Base-by-base conservation (phyloP, 2,888 invertebrate genomes). In the Microplitis deprimator region DNA sequence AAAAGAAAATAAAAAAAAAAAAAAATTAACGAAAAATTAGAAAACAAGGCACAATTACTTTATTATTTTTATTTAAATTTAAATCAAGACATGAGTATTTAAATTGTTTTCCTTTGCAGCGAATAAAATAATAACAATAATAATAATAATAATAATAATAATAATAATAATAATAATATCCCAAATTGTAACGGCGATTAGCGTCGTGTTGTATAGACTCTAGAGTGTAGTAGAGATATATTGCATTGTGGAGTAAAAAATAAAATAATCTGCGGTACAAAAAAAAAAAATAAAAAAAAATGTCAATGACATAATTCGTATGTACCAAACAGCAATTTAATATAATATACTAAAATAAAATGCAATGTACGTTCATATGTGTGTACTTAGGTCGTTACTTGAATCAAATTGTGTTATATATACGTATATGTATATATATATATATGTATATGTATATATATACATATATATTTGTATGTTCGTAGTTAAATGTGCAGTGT, bases 161-260 rank as follows among this genome's bases (percentile, higher is more conserved):
- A 40, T 69, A 73, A 68, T 67, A 68, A 70, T 67, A 71, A 71
- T 71, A 67, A 73, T 80, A 80, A 80, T 79, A 77, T 82, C 83
- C 77, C 82, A 68, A 65, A 73, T 73, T 78, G 82, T 84, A 65
- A 10, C 65, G 85, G 86, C 87, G 86, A 81, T 79, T 88, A 88
- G 88, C 87, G 87, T 85, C 86, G 83, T 83, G 84, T 85, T 87
- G 87, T 86, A 87, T 88, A 87, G 87, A 86, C 84, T 86, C 83
- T 87, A 87, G 88, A 81, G 84, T 85, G 85, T 88, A 88, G 88
- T 83, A 81, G 79, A 62, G 20, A 13, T 20, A 29, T 6, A 81
- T 83, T 79, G 80, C 77, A 73, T 16, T 67, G 50, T 67, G 61
- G 60, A 74, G 68, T 8, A 50, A 59, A 68, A 29, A 73, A 72